phyloP scores from a whole-genome alignment of 37 sponge, comb jelly and placozoan species.

The Oopsacas minuta region DNA sequence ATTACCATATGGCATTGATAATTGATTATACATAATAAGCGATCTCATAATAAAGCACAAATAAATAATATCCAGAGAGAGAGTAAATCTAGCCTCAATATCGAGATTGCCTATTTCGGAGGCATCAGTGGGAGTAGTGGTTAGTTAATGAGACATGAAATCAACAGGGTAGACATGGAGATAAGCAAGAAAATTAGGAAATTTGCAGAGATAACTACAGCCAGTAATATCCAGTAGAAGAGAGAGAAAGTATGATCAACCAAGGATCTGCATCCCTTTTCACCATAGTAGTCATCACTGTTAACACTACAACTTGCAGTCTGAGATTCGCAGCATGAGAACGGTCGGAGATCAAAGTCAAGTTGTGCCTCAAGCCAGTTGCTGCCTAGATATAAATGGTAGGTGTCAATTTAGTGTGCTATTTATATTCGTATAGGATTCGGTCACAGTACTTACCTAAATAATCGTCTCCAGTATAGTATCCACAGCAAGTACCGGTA shows the following conservation, averaged over 20 bases:
- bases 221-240: not conserved
- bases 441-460: not conserved
- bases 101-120: too few species aligned
- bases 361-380: not conserved
- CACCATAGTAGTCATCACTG: not conserved
- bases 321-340: conserved; percentile 3
- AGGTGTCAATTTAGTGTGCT: not conserved
- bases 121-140: not conserved
- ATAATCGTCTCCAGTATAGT: not conserved
- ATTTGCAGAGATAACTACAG: not conserved
- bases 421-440: too few species aligned
- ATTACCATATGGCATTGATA: too few species aligned
- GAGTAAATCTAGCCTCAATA: not conserved
- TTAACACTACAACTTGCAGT: not conserved
- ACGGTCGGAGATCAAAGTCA: not conserved
- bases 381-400: not conserved
- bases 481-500: not conserved
- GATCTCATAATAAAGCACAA: not conserved
- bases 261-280: not conserved
- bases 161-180: not conserved
- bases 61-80: not conserved
- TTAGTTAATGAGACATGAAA: not conserved
- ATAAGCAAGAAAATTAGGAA: not conserved
- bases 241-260: not conserved
- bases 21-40: too few species aligned